phyloP scores from a whole-genome alignment of 2,113 vertebrate genomes.

The Emydura subglobosa region DNA sequence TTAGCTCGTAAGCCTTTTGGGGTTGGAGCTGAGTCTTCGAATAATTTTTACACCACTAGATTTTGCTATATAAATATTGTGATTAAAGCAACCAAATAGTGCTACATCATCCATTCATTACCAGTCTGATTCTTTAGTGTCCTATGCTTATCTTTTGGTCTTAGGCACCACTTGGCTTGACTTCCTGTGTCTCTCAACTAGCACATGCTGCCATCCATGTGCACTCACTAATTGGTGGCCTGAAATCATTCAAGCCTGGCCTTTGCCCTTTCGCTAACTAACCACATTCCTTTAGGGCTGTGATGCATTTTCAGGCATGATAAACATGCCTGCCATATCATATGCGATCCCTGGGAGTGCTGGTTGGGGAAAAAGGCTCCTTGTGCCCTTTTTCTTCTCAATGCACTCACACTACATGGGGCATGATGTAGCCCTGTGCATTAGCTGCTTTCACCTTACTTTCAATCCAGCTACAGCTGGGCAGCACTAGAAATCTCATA shows the following conservation, averaged over 20 bases:
- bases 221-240: not conserved
- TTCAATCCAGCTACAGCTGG: not conserved
- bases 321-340: not conserved
- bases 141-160: not conserved
- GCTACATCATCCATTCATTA: not conserved
- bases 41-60: not conserved
- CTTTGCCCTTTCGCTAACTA: not conserved
- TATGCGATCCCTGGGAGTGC: not conserved
- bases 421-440: fast-evolving
- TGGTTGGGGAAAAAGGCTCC: not conserved
- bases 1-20: not conserved
- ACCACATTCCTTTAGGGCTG: not conserved
- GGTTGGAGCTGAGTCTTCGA: not conserved
- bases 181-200: not conserved
- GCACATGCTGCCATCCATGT: not conserved
- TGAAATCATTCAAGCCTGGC: not conserved
- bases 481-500: not conserved
- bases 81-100: not conserved
- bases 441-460: not conserved
- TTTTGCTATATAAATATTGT: not conserved
- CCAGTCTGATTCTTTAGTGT: not conserved
- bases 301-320: not conserved
- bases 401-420: not conserved
- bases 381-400: fast-evolving
- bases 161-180: not conserved